Conservation (phyloP, 1,140 invertebrate species). For the Drosophila burlai region DNA sequence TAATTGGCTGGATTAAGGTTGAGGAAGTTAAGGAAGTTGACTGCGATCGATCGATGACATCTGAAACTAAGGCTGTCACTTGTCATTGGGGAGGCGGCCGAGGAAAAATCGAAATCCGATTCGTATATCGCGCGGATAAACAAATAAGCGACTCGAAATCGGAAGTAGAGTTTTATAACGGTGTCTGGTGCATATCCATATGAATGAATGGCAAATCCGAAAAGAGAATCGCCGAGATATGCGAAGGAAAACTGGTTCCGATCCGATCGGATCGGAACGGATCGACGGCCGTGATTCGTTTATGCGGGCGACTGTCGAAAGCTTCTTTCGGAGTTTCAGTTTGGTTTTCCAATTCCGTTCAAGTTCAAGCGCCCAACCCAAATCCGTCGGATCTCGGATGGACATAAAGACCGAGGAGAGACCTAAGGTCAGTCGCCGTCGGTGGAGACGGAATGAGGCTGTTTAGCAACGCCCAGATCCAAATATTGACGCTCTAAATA, state of each 20-base stretch:
- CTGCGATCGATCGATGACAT: constrained; percentile 13
- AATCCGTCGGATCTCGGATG: constrained; percentile 40
- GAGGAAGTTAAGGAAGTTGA: constrained; percentile 33
- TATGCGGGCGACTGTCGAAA: constrained; percentile 64
- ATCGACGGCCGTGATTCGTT: constrained; percentile 38
- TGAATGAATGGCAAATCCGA: constrained; percentile 46
- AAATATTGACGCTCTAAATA: constrained; percentile 76
- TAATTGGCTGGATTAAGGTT: constrained; percentile 29
- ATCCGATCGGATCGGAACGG: neutral
- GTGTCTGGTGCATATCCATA: constrained; percentile 59
- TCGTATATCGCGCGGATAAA: constrained; percentile 37
- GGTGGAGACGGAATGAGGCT: constrained; percentile 58
- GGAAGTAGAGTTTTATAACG: constrained; percentile 67
- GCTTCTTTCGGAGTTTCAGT: constrained; percentile 46
- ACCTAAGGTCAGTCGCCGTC: constrained; percentile 66
- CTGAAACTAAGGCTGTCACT: constrained; percentile 45
- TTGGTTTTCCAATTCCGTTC: constrained; percentile 69
- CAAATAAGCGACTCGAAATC: constrained; percentile 45
- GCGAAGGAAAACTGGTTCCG: constrained; percentile 73
- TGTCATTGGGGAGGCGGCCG: constrained; percentile 39
- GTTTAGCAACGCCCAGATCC: constrained; percentile 73
- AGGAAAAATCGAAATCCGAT: constrained; percentile 31
- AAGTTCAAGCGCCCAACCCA: constrained; percentile 79
- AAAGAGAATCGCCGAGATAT: constrained; percentile 39
- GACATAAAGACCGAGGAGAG: constrained; percentile 36